Base-by-base conservation (phyloP, 2,113 vertebrate species). In the Tylochromis polylepis region DNA sequence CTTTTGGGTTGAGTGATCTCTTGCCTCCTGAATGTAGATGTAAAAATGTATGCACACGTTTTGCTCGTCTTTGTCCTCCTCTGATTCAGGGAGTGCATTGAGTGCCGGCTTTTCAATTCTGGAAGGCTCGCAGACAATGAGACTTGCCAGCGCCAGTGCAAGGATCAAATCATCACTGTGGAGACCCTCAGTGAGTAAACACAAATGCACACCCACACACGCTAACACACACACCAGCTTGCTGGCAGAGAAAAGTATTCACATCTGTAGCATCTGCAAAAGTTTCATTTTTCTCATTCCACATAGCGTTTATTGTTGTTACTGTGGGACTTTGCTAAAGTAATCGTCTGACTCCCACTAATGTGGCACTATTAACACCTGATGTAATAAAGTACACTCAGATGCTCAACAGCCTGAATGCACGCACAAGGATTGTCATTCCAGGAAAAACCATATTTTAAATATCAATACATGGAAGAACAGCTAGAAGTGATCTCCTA, bases 71-170 rank as follows among this genome's bases (percentile, higher is more conserved):
- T 43, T 16, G 81, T 36, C 55, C 31, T 60, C 3, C 59, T 55
- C 83, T 53, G 27, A 43, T 80, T 41, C 93, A 99, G 98, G 95
- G 98, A 99, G 36, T 99, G 98, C 53, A 98, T 99, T 1, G 98
- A 99, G 87, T 99, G 98, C 90, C 94, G 96, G 62, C 96, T 99
- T 55, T 98, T 98, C 94, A 97, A 97, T 94, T 96, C 96, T 1
- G 97, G 97, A 43, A 97, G 94, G 65, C 95, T 97, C 20, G 97
- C 97, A 53, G 98, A 98, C 96, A 99, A 99, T 96, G 97, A 98
- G 93, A 99, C 98, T 81, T 99, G 98, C 92, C 97, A 98, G 88
- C 97, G 96, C 57, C 97, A 97, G 92, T 99, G 98, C 96, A 98
- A 97, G 91, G 98, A 99, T 4, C 95, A 99, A 91, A 97, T 99